These are phyloP conservation scores for Perdix hodgsoniae DNA, from an alignment of 2,797 vertebrate genomes.

Conservation along the genomic window DNA sequence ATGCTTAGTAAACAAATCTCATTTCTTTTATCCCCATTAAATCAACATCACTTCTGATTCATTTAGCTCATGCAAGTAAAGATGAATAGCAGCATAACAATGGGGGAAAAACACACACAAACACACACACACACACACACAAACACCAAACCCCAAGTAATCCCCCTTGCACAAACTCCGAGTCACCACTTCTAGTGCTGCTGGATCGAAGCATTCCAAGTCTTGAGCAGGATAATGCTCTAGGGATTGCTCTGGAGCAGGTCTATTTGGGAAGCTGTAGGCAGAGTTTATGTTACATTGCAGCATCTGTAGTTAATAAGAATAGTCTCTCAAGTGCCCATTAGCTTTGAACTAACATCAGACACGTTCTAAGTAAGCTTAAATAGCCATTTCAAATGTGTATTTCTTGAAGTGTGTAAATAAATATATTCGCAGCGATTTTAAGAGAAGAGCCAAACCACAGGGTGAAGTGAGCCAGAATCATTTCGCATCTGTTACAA, in stretches of 20 bases:
- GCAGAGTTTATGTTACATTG: slow-evolving; percentile 59
- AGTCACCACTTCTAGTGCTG: neutral
- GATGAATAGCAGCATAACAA: neutral
- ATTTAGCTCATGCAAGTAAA: neutral
- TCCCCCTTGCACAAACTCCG: neutral
- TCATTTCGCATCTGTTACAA: slow-evolving; percentile 55
- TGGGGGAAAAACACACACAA: neutral
- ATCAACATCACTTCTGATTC: neutral
- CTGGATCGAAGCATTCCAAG: neutral
- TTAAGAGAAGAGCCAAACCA: slow-evolving; percentile 39
- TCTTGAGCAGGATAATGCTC: neutral
- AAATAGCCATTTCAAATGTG: slow-evolving; percentile 23
- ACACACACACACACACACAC: neutral
- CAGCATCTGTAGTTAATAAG: slow-evolving; percentile 37
- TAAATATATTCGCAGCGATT: slow-evolving; percentile 64
- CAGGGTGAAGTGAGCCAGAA: slow-evolving; percentile 50
- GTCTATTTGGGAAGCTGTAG: slow-evolving; percentile 70
- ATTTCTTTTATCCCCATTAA: neutral
- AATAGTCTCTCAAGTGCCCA: slow-evolving; percentile 21
- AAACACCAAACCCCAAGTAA: neutral
- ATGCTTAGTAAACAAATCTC: neutral
- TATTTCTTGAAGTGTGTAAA: slow-evolving; percentile 68
- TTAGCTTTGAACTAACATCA: slow-evolving; percentile 24
- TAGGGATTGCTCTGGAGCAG: neutral
- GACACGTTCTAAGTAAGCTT: neutral